Conservation (phyloP, 37 sponge, comb jelly and placozoan genomes). For the Beroe forskalii region DNA sequence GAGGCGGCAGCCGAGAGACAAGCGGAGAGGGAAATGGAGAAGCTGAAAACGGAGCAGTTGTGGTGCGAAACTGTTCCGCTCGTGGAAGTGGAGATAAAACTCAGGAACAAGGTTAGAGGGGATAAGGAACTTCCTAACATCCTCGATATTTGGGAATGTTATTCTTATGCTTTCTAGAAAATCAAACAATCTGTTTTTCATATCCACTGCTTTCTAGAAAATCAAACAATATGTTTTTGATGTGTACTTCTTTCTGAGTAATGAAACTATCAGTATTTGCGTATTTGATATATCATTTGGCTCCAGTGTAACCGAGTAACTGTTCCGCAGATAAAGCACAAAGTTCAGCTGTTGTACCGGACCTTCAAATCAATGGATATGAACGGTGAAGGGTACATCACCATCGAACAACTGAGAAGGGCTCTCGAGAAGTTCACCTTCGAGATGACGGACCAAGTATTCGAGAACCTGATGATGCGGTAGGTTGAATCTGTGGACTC, state of each 20-base stretch:
- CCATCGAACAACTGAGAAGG: conserved; percentile 46
- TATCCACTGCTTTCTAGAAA: not conserved
- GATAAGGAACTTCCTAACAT: too few species aligned
- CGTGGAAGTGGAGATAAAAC: conserved; percentile 42
- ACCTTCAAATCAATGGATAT: conserved; percentile 61
- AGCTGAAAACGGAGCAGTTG: not conserved
- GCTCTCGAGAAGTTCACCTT: conserved; percentile 53
- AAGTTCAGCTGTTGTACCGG: conserved; percentile 33
- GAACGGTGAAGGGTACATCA: conserved; percentile 50
- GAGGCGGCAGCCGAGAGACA: not conserved
- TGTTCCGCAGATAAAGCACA: conserved; percentile 64
- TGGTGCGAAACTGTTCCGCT: conserved; percentile 63
- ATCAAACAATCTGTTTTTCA: not conserved
- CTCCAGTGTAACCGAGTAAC: too few species aligned
- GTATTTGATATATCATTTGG: too few species aligned
- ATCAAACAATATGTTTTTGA: not conserved
- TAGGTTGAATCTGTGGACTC: not conserved
- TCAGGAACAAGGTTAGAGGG: conserved; percentile 55
- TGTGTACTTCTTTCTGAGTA: too few species aligned
- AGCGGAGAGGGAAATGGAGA: conserved; percentile 26
- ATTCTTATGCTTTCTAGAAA: too few species aligned
- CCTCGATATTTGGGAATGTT: too few species aligned
- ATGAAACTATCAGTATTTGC: too few species aligned
- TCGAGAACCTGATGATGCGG: conserved; percentile 4
- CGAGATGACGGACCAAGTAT: conserved; percentile 32